Percentiles rank a stretch among this genome's conserved stretches.
phyloP scores from a whole-genome alignment of 1,140 invertebrate species.

The Meloidogyne hapla region DNA sequence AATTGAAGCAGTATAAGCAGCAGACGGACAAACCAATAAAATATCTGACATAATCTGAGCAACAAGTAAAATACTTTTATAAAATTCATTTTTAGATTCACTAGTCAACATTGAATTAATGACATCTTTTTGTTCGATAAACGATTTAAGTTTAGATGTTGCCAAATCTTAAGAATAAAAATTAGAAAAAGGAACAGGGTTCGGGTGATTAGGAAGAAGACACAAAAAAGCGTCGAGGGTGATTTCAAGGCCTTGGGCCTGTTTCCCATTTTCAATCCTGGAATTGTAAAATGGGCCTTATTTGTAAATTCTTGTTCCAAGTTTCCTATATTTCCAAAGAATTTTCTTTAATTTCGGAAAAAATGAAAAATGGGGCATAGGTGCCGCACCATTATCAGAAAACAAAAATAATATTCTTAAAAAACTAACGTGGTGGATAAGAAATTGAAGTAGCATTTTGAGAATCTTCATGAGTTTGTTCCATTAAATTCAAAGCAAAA shows the following conservation, averaged over 20 bases:
- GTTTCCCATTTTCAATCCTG: no score
- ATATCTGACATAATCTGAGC: conserved; percentile 43
- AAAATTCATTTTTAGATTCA: neutral
- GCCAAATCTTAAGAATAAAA: conserved; percentile 44
- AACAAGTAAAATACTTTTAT: conserved; percentile 37
- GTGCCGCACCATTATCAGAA: no score
- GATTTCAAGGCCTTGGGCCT: no score
- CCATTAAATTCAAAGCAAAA: conserved; percentile 65
- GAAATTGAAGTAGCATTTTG: conserved; percentile 55
- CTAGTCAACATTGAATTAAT: conserved; percentile 5
- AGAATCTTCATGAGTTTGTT: conserved; percentile 62
- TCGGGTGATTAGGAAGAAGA: no score
- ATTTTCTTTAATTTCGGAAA: no score
- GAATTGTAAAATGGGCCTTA: no score
- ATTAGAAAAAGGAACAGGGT: neutral
- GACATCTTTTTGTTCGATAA: conserved; percentile 32
- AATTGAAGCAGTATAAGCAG: conserved; percentile 58
- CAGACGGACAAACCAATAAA: conserved; percentile 50
- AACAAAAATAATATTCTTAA: conserved; percentile 12
- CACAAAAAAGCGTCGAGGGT: no score
- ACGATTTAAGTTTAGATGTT: conserved; percentile 31
- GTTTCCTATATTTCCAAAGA: no score
- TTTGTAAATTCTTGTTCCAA: no score
- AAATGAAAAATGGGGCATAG: no score
- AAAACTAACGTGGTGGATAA: conserved; percentile 52